Conservation (phyloP, 2,888 invertebrate genomes). For the Oxystoma pomonae region DNA sequence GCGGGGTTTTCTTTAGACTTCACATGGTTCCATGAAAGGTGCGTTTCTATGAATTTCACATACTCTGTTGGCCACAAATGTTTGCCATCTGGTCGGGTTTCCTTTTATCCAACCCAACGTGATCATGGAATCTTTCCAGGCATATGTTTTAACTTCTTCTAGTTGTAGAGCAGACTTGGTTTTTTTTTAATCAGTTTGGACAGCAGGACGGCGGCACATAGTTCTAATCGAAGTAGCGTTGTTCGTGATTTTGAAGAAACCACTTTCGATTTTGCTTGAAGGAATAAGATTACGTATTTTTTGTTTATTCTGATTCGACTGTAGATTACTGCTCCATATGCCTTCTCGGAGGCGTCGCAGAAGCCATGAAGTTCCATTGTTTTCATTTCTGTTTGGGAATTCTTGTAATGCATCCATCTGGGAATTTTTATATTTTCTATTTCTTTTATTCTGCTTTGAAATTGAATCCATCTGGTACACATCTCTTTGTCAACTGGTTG, state of each 20-base stretch:
- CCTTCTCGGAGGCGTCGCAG: neutral
- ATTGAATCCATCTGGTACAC: neutral
- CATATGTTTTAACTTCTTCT: no score
- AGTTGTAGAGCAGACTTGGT: no score
- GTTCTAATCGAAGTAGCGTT: no score
- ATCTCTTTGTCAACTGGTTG: neutral
- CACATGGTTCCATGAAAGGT: no score
- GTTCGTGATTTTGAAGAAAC: no score
- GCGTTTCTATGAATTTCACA: no score
- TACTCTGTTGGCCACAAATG: no score
- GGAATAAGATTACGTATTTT: no score
- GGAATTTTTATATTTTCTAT: neutral
- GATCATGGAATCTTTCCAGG: constrained; percentile 31
- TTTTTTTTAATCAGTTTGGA: constrained; percentile 7
- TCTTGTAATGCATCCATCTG: neutral
- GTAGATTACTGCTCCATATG: neutral
- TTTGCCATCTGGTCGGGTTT: constrained; percentile 26
- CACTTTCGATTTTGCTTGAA: no score
- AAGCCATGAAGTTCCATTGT: neutral
- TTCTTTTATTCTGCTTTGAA: neutral
- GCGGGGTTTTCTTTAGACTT: no score
- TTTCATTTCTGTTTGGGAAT: neutral
- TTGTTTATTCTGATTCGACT: no score
- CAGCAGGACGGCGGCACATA: constrained; percentile 16
- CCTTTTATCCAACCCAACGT: no score